Evolutionary conservation across 2,113 vertebrate species (phyloP), one percentile per base, ranked within the genome.

Genomic region (Sylvilagus bachmani): DNA sequence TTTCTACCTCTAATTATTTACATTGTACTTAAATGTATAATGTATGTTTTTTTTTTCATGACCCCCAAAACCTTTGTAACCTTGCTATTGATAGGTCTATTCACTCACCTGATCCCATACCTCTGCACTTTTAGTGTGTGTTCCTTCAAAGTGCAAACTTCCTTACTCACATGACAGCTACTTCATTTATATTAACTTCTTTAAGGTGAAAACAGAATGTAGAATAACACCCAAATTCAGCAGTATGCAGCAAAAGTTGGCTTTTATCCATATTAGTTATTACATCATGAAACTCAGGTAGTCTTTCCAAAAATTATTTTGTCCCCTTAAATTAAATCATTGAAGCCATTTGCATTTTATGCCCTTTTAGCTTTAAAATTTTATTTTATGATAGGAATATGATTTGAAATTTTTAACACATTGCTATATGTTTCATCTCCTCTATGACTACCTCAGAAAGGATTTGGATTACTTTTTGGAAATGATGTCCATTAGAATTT

Each of bases 281-380:
- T 51, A 10, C 49, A 58, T 81, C 10, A 25, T 31, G 83, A 95
- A 89, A 36, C 38, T 3, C 14, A 82, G 64, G 31, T 3, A 22
- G 29, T 14, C 10, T 14, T 75, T 61, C 51, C 31, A 49, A 64
- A 93, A 89, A 67, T 91, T 62, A 89, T 36, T 69, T 53, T 95
- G 69, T 73, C 11, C 21, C 36, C 27, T 95, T 90, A 78, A 82
- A 83, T 93, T 74, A 93, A 91, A 62, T 49, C 24, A 25, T 36
- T 55, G 53, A 4, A 51, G 31, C 78, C 38, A 91, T 51, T 82
- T 81, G 70, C 66, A 27, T 79, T 66, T 79, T 75, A 44, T 64
- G 64, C 2, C 13, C 74, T 86, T 75, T 51, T 2, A 71, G 36
- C 69, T 74, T 81, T 19, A 77, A 90, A 91, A 44, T 25, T 94